Evolutionary conservation across 2,888 invertebrate species (phyloP).

Genomic region (Tillus elongatus): DNA sequence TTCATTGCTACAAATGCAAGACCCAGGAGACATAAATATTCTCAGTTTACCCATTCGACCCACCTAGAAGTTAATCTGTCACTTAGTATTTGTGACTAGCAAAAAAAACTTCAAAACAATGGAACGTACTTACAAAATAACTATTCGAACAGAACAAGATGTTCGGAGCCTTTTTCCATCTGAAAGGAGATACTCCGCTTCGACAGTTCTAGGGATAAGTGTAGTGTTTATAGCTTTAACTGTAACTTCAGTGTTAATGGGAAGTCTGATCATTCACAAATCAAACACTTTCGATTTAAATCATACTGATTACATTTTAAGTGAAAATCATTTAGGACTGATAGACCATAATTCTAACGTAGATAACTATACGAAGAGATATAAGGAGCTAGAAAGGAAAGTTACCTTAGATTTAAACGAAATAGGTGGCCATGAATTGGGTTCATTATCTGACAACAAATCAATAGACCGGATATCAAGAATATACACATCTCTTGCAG

Average conservation of each 20-base stretch:
- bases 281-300: conserved; percentile 16
- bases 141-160: conserved; percentile 54
- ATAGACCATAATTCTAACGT: no score
- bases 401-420: no score
- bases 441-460: neutral
- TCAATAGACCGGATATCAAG: no score
- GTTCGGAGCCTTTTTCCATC: conserved; percentile 54
- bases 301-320: conserved; percentile 2
- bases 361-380: no score
- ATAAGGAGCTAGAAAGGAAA: no score
- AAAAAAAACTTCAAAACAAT: no score
- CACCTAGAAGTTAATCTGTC: no score
- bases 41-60: no score
- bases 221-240: conserved; percentile 55
- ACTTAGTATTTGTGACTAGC: no score
- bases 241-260: conserved; percentile 49
- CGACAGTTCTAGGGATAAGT: conserved; percentile 55
- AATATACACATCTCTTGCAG: conserved; percentile 32
- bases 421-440: conserved; percentile 8
- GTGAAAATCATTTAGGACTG: no score
- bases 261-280: conserved; percentile 42
- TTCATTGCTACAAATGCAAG: no score
- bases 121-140: conserved; percentile 61
- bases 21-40: no score
- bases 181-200: conserved; percentile 57